A percentile compares a stretch with the other conserved stretches of the same genome.
These are phyloP conservation scores for Otolemur garnettii DNA, from an alignment of 2,113 vertebrate genomes.

Conservation along the genomic window DNA sequence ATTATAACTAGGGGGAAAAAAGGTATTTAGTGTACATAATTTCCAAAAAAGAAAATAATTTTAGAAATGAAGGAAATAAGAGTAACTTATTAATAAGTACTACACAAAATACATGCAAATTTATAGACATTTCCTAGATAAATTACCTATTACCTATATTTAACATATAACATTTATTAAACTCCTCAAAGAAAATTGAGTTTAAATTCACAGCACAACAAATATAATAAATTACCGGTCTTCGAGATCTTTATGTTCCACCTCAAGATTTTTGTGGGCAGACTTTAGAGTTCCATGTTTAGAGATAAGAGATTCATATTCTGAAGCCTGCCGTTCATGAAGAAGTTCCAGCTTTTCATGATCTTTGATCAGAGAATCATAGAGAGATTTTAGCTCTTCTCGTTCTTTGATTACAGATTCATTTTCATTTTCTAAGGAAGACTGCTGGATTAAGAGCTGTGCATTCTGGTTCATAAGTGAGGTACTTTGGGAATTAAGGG, in stretches of 20 bases:
- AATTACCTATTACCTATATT: not conserved
- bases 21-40: slow-evolving; percentile 9
- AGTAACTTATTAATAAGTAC: slow-evolving; percentile 20
- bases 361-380: slow-evolving; percentile 95
- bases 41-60: slow-evolving; percentile 54
- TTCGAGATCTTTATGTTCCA: slow-evolving; percentile 96
- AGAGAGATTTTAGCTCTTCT: slow-evolving; percentile 94
- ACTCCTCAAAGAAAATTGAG: not conserved
- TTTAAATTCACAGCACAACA: slow-evolving; percentile 19
- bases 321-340: slow-evolving; percentile 95
- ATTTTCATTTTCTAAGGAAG: slow-evolving; percentile 93
- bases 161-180: not conserved
- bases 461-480: slow-evolving; percentile 97
- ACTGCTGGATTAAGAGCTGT: slow-evolving; percentile 95
- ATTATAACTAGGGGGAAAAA: slow-evolving; percentile 91
- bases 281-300: slow-evolving; percentile 96
- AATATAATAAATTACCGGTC: slow-evolving; percentile 90
- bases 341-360: slow-evolving; percentile 97
- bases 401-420: slow-evolving; percentile 93
- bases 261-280: slow-evolving; percentile 95
- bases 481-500: slow-evolving; percentile 94
- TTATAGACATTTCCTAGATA: slow-evolving; percentile 29
- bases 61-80: slow-evolving; percentile 14
- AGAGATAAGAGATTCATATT: slow-evolving; percentile 95
- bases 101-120: slow-evolving; percentile 16